Base-by-base conservation (phyloP, 1,140 invertebrate genomes). In the Eumaeus atala region DNA sequence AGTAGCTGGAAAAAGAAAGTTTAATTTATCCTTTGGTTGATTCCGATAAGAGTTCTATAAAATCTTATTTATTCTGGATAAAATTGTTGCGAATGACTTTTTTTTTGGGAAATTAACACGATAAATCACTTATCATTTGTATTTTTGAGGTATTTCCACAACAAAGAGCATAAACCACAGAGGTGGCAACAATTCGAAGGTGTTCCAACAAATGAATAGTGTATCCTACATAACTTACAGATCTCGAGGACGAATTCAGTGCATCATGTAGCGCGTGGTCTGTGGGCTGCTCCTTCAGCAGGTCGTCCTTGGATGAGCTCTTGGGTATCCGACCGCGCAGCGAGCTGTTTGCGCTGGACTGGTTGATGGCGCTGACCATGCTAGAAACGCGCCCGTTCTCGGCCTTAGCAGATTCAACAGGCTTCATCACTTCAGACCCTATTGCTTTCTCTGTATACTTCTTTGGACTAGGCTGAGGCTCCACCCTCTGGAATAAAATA, bases 321-420 rank as follows among this genome's bases (percentile, higher is more conserved):
- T 87, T 87, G 10, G 76, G 75, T 66, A 87, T 84, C 51, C 84
- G 59, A 28, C 76, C 77, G 48, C 81, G 53, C 28, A 79, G 63
- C 3, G 75, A 79, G 34, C 63, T 77, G 54, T 76, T 71, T 3
- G 58, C 51, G 33, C 47, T 64, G 56, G 72, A 78, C 55, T 85
- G 76, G 58, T 88, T 88, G 37, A 88, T 77, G 0, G 84, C 81
- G 47, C 83, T 84, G 50, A 88, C 86, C 51, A 88, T 88, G 28
- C 67, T 83, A 0, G 87, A 87, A 5, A 89, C 87, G 6, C 84
- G 66, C 1, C 85, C 84, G 52, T 84, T 84, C 36, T 86, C 78
- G 9, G 64, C 21, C 8, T 56, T 64, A 1, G 33, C 73, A 2
- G 58, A 52, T 51, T 80, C 72, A 9, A 64, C 53, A 14, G 72